phyloP scores from a whole-genome alignment of 53 echinoderm and acorn worm species.

The Pentamera pediparva region DNA sequence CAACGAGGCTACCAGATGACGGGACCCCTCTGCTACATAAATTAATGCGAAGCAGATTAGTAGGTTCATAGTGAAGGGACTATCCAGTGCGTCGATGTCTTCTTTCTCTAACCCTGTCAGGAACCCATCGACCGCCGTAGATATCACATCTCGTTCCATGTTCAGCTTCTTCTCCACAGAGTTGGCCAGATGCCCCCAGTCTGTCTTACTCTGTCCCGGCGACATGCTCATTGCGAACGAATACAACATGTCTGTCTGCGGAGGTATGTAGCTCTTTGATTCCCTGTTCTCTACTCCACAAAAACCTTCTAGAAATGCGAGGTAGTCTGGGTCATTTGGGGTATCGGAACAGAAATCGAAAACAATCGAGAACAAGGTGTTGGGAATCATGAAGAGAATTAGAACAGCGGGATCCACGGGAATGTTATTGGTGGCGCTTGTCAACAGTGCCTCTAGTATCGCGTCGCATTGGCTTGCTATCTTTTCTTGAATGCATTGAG shows the following conservation, averaged over 20 bases:
- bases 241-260: background rate
- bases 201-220: background rate
- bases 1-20: background rate
- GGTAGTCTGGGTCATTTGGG: constrained; percentile 7
- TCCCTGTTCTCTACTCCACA: background rate
- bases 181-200: background rate
- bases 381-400: background rate
- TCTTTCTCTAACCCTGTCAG: constrained; percentile 23
- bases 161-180: constrained; percentile 14
- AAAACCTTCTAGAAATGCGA: constrained; percentile 10
- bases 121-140: constrained; percentile 16
- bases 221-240: constrained; percentile 1
- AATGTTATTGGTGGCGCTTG: background rate
- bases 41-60: background rate
- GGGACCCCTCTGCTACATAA: constrained; percentile 5
- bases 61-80: constrained; percentile 20
- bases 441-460: background rate
- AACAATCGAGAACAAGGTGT: background rate
- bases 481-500: background rate
- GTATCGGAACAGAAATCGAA: background rate
- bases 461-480: background rate
- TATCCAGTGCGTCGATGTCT: constrained; percentile 10
- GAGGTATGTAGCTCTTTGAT: background rate
- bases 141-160: constrained; percentile 32
- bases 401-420: background rate